Evolutionary conservation across 1,140 invertebrate genomes (phyloP), one percentile per base, ranked within the genome.

Genomic region (silkworm (Bombyx mori)): DNA sequence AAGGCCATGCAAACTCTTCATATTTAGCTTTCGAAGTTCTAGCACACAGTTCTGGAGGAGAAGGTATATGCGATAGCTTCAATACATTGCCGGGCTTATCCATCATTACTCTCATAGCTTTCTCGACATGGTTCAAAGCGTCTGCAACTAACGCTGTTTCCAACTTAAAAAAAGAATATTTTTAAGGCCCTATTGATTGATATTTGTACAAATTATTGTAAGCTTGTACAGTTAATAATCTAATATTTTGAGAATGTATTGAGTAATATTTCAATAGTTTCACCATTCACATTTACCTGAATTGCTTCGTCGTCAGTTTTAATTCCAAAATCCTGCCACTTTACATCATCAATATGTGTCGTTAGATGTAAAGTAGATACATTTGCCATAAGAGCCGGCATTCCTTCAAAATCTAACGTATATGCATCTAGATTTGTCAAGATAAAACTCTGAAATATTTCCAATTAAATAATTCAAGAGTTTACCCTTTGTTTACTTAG

Each of bases 291-390:
- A 55, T 56, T 65, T 63, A 77, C 77, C 60, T 61, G 54, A 54
- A 68, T 71, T 58, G 58, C 57, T 43, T 59, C 61, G 44, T 69
- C 66, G 8, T 62, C 60, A 8, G 57, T 56, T 42, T 73, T 65
- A 67, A 86, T 77, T 46, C 74, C 70, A 47, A 77, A 69, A 62
- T 86, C 83, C 43, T 61, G 77, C 80, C 81, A 84, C 12, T 62
- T 57, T 1, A 70, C 72, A 22, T 79, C 70, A 42, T 77, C 68
- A 2, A 26, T 8, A 35, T 62, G 51, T 18, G 65, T 76, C 2
- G 82, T 83, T 18, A 86, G 65, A 58, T 84, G 79, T 61, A 85
- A 61, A 0, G 79, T 82, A 1, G 82, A 81, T 0, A 86, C 78
- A 50, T 86, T 86, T 1, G 80, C 82, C 58, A 73, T 70, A 6